Base-by-base conservation (phyloP, 1,140 invertebrate genomes). In the Eriosoma lanigerum region DNA sequence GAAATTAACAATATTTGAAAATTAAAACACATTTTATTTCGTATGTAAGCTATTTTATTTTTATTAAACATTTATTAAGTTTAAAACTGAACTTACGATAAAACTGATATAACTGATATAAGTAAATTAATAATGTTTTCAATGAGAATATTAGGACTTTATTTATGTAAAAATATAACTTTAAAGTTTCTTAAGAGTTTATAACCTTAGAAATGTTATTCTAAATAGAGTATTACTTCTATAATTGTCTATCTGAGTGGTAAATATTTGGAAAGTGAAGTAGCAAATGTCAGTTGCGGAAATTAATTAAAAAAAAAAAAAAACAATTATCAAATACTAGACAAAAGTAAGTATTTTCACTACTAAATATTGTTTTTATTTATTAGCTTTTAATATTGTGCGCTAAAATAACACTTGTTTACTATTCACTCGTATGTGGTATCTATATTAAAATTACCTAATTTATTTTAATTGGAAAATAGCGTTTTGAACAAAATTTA, bases 281-380 rank as follows among this genome's bases (percentile, higher is more conserved):
- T 26, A 24, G 21, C 13, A 46, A 24, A 68, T 48, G 38, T 68
- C 66, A 48, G 21, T 48, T 68, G 0, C 44, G 21, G 21, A 24
- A 68, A 68, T 68, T 68, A 68, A 48, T 46, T 46, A 21, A 44
- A 24, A 68, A 46, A 46, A 48, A 68, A 68, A 21, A 44, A 24
- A 68, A 46, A 46, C 38, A 68, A 68, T 64, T 38, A 38, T 44
- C 38, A 38, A 38, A 62, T 13, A n/a, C 32, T 38, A 38, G 5
- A 12, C 21, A 24, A 68, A 21, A 19, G 21, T 68, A 19, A 48
- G 29, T 62, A 62, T 48, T 48, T 17, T 48, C 44, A 24, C 48
- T 48, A 38, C 3, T 38, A 4, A 38, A 38, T 4, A 38, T 38
- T 38, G 8, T 68, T 68, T 68, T 68, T 38, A 68, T 68, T 68